Conservation (phyloP, 2,888 invertebrate species). For the Nysson spinosus region DNA sequence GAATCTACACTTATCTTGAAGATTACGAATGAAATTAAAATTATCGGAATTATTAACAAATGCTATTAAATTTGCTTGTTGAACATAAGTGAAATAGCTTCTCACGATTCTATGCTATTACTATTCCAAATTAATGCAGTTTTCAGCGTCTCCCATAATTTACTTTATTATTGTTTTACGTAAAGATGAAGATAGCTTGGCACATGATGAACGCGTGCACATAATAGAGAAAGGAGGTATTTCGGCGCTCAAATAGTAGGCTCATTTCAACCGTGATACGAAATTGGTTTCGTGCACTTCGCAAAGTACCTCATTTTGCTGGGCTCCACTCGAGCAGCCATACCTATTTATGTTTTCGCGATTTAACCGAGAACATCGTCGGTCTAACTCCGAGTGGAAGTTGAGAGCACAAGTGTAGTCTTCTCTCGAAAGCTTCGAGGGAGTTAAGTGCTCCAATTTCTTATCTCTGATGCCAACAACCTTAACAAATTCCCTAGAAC, state of each 20-base stretch:
- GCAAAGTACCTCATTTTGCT: constrained; percentile 45
- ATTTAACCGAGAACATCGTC: constrained; percentile 25
- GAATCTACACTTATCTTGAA: too few relatives aligned
- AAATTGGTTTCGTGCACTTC: constrained; percentile 45
- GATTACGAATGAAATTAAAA: too few relatives aligned
- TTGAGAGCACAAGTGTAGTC: background rate
- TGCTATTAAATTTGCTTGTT: too few relatives aligned
- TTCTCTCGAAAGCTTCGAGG: constrained; percentile 8
- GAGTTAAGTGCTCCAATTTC: background rate
- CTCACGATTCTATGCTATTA: too few relatives aligned
- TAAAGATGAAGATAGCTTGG: background rate
- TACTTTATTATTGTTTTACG: too few relatives aligned
- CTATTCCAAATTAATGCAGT: too few relatives aligned
- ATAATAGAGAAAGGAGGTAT: constrained; percentile 5
- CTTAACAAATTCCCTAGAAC: background rate
- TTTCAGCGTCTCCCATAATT: too few relatives aligned
- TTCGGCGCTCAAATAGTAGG: constrained; percentile 29
- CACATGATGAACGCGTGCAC: constrained; percentile 15
- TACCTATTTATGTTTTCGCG: constrained; percentile 40
- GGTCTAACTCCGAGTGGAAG: background rate
- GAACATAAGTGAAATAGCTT: too few relatives aligned
- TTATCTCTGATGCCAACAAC: background rate
- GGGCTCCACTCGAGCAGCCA: constrained; percentile 15
- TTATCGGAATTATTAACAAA: too few relatives aligned
- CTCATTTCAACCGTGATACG: constrained; percentile 36